Evolutionary conservation across 2,113 vertebrate species (phyloP).

Genomic region (Isichthys henryi): DNA sequence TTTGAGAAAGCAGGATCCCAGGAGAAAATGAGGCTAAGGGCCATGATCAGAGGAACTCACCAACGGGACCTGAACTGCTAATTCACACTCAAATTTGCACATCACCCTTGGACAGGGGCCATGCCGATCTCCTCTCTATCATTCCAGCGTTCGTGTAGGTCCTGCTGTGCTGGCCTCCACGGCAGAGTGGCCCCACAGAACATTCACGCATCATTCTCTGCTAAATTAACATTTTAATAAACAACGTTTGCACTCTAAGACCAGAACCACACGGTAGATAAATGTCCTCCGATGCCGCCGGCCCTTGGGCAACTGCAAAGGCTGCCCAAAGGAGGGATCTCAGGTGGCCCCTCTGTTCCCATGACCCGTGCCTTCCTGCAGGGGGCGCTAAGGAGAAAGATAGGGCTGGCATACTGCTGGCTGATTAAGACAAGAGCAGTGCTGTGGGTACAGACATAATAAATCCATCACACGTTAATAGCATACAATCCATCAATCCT

Average conservation of each 20-base stretch:
- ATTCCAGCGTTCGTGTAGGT: background rate
- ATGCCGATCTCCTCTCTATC: background rate
- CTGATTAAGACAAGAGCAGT: background rate
- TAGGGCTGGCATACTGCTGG: background rate
- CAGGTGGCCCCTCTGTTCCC: background rate
- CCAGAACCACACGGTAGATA: background rate
- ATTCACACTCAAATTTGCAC: background rate
- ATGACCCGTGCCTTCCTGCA: background rate
- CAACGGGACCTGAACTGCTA: background rate
- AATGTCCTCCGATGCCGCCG: background rate
- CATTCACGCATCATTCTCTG: background rate
- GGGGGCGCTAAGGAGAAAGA: background rate
- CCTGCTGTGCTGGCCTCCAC: background rate
- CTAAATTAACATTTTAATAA: background rate
- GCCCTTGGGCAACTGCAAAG: background rate
- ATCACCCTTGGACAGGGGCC: background rate
- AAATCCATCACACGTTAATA: background rate
- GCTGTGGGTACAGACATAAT: background rate
- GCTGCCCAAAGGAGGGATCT: background rate
- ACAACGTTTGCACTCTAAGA: background rate
- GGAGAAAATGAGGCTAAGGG: no score
- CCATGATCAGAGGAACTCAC: background rate
- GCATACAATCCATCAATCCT: background rate
- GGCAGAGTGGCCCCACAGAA: background rate
- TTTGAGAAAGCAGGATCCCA: background rate